Conservation (phyloP, 2,888 invertebrate genomes). For the Capitulum mitella region DNA sequence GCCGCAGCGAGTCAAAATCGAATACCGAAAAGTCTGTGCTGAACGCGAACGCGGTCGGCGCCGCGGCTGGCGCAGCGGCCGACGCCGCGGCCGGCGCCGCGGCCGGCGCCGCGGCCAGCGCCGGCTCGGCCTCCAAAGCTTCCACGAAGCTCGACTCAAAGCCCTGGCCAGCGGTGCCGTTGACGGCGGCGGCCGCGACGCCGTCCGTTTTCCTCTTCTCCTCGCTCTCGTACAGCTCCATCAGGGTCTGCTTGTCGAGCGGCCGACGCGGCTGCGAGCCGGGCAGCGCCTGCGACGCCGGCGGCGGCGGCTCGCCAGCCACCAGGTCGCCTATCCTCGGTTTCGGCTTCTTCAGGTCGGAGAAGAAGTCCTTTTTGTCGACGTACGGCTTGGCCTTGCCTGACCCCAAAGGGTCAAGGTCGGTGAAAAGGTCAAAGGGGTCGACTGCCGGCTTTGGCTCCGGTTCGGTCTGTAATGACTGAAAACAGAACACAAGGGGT, state of each 20-base stretch:
- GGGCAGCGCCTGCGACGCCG: slow-evolving; percentile 32
- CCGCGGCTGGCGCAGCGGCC: too few species aligned
- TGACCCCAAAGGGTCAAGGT: slow-evolving; percentile 85
- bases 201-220: slow-evolving; percentile 36
- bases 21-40: slow-evolving; percentile 18
- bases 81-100: slow-evolving; percentile 26
- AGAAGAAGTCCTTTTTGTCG: slow-evolving; percentile 93
- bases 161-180: slow-evolving; percentile 29
- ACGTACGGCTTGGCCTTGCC: slow-evolving; percentile 86
- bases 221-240: slow-evolving; percentile 47
- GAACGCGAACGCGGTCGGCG: background rate
- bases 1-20: slow-evolving; percentile 14
- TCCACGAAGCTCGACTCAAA: slow-evolving; percentile 38
- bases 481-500: background rate
- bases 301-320: slow-evolving; percentile 37
- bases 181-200: background rate
- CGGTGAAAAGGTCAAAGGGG: slow-evolving; percentile 77
- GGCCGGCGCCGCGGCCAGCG: slow-evolving; percentile 29
- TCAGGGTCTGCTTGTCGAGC: slow-evolving; percentile 33
- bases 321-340: slow-evolving; percentile 83
- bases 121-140: slow-evolving; percentile 24
- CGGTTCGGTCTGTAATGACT: slow-evolving; percentile 17
- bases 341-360: slow-evolving; percentile 89
- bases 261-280: slow-evolving; percentile 34
- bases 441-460: background rate